phyloP scores from a whole-genome alignment of 2,888 invertebrate genomes.

The Herminia tarsipennalis region DNA sequence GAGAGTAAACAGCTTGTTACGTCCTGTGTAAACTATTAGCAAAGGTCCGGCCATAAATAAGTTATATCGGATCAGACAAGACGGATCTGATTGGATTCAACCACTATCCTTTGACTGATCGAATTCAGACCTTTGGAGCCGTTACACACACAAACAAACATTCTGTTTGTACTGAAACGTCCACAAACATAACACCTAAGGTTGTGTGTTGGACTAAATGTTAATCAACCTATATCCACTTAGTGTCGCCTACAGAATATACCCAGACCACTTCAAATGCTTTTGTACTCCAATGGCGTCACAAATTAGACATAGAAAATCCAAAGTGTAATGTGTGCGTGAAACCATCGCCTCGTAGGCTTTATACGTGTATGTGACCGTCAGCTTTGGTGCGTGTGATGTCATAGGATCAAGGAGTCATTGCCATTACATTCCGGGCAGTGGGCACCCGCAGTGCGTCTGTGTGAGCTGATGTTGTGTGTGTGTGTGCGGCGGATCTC shows the following conservation, averaged over 20 bases:
- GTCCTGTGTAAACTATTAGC: conserved; percentile 4
- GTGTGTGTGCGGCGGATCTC: conserved; percentile 12
- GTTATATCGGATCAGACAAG: conserved; percentile 17
- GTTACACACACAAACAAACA: conserved; percentile 13
- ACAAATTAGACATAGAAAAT: no score
- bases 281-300: no score
- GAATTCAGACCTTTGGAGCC: conserved; percentile 8
- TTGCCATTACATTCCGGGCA: conserved; percentile 7
- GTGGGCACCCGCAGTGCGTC: neutral
- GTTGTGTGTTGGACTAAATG: no score
- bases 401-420: conserved; percentile 8
- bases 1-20: conserved; percentile 6
- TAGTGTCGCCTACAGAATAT: no score
- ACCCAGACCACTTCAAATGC: no score
- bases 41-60: conserved; percentile 15
- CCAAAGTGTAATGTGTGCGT: neutral
- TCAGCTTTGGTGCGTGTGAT: conserved; percentile 1
- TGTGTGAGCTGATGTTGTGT: neutral
- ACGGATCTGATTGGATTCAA: conserved; percentile 24
- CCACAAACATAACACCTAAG: no score
- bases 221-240: no score
- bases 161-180: neutral
- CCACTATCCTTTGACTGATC: conserved; percentile 27
- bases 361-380: neutral
- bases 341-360: neutral